Base-by-base conservation (phyloP, 1,140 invertebrate genomes). In the Mamestra configurata region DNA sequence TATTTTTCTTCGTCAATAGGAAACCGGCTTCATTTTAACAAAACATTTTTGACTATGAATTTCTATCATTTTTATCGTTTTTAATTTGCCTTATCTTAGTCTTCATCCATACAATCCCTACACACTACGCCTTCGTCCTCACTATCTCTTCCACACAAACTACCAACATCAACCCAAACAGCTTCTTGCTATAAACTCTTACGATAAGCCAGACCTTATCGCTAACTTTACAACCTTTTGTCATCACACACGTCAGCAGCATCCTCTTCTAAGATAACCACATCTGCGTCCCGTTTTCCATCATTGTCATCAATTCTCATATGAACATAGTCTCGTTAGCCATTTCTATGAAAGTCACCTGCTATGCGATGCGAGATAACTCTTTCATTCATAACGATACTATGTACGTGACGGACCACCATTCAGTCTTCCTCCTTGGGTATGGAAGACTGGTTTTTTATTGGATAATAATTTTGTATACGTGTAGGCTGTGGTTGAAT, bases 381-480 rank as follows among this genome's bases (percentile, higher is more conserved):
- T 76, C 59, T 85, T 91, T 90, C 91, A 91, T 92, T 91, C 90
- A 91, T 91, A 91, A 92, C 88, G 79, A 85, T 79, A 82, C 37
- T 61, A 24, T 10, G 86, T 90, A 92, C 90, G 90, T 92, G 90
- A 92, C 83, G 75, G 82, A 73, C 43, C 20, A 61, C 43, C 79
- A 82, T 73, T 75, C 77, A 66, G 70, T 20, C 35, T 40, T 6
- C 43, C 27, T 51, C 61, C 75, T 77, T 53, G 24, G 22, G 49
- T 55, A 66, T 68, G 53, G 43, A 77, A 53, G 59, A 77, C 75
- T 40, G 59, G 75, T 77, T 77, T 77, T 76, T 77, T 77, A 77
- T 68, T 77, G 51, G 75, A 24, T 55, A 77, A 77, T 68, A 64
- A 77, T 66, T 35, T 35, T 77, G 59, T 76, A 24, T 37, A 27